Evolutionary conservation across 2,113 vertebrate species (phyloP), one percentile per base, ranked within the genome.

Genomic region (Aphelocoma coerulescens): DNA sequence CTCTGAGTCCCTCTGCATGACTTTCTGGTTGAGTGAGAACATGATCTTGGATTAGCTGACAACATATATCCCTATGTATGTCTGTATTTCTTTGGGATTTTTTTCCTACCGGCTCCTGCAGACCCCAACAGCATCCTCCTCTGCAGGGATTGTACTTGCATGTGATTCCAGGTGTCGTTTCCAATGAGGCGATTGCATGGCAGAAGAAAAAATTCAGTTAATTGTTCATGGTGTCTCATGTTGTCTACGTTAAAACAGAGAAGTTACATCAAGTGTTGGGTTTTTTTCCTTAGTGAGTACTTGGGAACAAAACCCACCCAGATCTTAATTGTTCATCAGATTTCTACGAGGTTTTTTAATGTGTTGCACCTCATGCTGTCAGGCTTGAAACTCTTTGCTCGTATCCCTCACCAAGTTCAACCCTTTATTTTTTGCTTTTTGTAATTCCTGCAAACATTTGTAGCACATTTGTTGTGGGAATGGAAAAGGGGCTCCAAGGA

Each of bases 31-130:
- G 89, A 93, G 88, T 85, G 91, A 79, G 89, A 95, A 96, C 90
- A 91, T 96, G 93, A 91, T 95, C 91, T 95, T 95, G 95, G 96
- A 79, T 89, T 83, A 85, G 58, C 91, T 93, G 85, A 69, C 32
- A 44, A 32, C 83, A 55, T 84, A 28, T 51, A 43, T 44, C 61
- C 71, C 59, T 63, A 0, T 92, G 22, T 78, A 10, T 87, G 89
- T 82, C 59, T 96, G 2, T 85, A 44, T 93, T 92, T 87, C 59
- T 77, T 79, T 92, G 83, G 55, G 74, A n/a, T 35, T 71, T 58
- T 67, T 57, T 49, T 37, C 77, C 66, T 41, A 11, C 59, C 77
- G 54, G 85, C 85, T 95, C 88, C 84, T 75, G 84, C 91, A 89
- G 78, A 82, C 66, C 88, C 88, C 69, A 88, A 2, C 78, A 86